Evolutionary conservation across 2,113 vertebrate genomes (phyloP).

Genomic region (Pseudopipra pipra): DNA sequence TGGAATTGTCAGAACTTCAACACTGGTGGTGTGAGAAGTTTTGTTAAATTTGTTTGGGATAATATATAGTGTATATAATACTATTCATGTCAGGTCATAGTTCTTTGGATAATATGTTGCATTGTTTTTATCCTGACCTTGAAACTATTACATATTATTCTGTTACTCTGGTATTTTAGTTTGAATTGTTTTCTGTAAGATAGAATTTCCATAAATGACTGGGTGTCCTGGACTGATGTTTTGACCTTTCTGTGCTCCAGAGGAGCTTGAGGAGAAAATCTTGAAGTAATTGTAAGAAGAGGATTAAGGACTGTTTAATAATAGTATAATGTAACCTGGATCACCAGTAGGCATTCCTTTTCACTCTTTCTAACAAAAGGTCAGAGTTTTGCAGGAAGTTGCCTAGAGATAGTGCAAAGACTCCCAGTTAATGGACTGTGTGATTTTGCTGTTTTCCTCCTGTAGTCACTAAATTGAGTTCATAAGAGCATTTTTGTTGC

Average conservation of each 20-base stretch:
- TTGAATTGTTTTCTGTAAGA: background rate
- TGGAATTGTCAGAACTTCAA: background rate
- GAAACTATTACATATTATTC: background rate
- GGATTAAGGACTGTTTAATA: background rate
- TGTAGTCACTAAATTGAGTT: background rate
- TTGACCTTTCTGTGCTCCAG: conserved; percentile 37
- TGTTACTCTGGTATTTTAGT: background rate
- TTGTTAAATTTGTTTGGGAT: background rate
- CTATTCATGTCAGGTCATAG: background rate
- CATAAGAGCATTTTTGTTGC: background rate
- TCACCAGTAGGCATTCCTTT: background rate
- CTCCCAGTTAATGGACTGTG: background rate
- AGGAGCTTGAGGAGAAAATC: conserved; percentile 1
- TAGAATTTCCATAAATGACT: background rate
- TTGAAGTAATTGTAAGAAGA: background rate
- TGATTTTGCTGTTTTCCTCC: background rate
- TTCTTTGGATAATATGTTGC: background rate
- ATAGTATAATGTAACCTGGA: background rate
- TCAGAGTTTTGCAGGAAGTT: conserved; percentile 11
- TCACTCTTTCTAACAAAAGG: background rate
- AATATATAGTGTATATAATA: background rate
- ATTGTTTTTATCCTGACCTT: background rate
- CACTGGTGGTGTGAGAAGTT: background rate
- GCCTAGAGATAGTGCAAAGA: background rate
- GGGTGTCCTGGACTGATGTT: background rate